Conservation (phyloP, 1,140 invertebrate species). For the Pseudachorutes palmiensis region DNA sequence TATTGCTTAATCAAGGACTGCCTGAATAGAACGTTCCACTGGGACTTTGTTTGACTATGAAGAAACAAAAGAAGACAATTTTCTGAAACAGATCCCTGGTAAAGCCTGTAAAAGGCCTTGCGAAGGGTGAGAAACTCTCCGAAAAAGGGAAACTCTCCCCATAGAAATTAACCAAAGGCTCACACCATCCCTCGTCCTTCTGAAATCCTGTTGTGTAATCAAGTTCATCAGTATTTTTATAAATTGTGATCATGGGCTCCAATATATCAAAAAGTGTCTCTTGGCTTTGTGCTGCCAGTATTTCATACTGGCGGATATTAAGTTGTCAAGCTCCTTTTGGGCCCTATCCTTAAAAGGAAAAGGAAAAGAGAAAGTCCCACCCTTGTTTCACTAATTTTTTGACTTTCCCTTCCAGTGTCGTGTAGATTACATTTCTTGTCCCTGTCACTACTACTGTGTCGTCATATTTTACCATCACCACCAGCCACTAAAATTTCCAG, state of each 20-base stretch:
- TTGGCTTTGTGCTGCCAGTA: slow-evolving; percentile 28
- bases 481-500: too few relatives aligned
- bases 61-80: slow-evolving; percentile 15
- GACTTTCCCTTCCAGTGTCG: slow-evolving; percentile 21
- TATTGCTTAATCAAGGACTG: background rate
- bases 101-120: too few relatives aligned
- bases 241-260: slow-evolving; percentile 9
- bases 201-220: slow-evolving; percentile 20
- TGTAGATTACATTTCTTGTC: slow-evolving; percentile 1
- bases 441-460: background rate
- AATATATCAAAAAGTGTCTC: slow-evolving; percentile 31
- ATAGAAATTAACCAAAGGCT: slow-evolving; percentile 4
- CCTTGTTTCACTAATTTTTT: slow-evolving; percentile 38
- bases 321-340: slow-evolving; percentile 28
- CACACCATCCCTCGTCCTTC: background rate
- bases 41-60: slow-evolving; percentile 4
- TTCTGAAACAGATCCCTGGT: background rate
- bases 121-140: too few relatives aligned
- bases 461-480: too few relatives aligned
- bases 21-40: background rate
- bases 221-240: slow-evolving; percentile 36
- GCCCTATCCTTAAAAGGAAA: slow-evolving; percentile 2
- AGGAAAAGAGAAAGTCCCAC: slow-evolving; percentile 22
- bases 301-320: slow-evolving; percentile 37
- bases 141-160: too few relatives aligned